These are phyloP conservation scores for Nasonia vitripennis DNA, from an alignment of 1,140 invertebrate species.

Conservation along the genomic window DNA sequence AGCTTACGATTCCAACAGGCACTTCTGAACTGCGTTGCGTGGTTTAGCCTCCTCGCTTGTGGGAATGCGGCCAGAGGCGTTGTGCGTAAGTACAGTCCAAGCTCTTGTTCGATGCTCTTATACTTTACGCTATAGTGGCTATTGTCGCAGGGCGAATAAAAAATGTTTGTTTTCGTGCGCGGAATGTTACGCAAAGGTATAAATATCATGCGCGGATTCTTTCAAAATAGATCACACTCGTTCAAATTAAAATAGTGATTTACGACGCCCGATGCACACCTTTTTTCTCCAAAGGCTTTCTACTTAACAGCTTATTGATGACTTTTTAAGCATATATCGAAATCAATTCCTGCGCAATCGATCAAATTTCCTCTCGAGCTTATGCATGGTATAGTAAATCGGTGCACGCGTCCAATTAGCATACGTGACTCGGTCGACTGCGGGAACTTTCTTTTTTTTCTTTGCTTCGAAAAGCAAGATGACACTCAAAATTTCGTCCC, in stretches of 20 bases:
- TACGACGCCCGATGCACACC: neutral
- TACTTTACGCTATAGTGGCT: too few species aligned
- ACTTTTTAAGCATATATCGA: slow-evolving; percentile 2
- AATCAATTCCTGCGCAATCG: slow-evolving; percentile 20
- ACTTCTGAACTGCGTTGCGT: slow-evolving; percentile 51
- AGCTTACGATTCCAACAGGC: slow-evolving; percentile 42
- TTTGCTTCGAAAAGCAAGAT: too few species aligned
- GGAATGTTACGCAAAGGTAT: too few species aligned
- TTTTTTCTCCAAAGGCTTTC: slow-evolving; percentile 30
- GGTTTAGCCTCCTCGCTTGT: slow-evolving; percentile 43
- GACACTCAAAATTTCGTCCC: slow-evolving; percentile 11
- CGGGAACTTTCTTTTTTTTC: too few species aligned
- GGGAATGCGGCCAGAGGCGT: slow-evolving; percentile 42
- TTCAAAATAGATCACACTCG: neutral
- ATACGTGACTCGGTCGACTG: too few species aligned
- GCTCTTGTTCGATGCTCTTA: too few species aligned
- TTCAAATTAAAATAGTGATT: neutral
- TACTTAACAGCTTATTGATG: slow-evolving; percentile 30
- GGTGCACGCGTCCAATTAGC: too few species aligned
- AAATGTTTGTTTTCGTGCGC: neutral
- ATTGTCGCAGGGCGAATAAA: too few species aligned
- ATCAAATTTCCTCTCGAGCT: neutral
- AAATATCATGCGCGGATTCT: neutral
- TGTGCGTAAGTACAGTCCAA: slow-evolving; percentile 42
- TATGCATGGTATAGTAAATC: too few species aligned